phyloP scores from a whole-genome alignment of 2,113 vertebrate genomes.

The Megalops atlanticus region DNA sequence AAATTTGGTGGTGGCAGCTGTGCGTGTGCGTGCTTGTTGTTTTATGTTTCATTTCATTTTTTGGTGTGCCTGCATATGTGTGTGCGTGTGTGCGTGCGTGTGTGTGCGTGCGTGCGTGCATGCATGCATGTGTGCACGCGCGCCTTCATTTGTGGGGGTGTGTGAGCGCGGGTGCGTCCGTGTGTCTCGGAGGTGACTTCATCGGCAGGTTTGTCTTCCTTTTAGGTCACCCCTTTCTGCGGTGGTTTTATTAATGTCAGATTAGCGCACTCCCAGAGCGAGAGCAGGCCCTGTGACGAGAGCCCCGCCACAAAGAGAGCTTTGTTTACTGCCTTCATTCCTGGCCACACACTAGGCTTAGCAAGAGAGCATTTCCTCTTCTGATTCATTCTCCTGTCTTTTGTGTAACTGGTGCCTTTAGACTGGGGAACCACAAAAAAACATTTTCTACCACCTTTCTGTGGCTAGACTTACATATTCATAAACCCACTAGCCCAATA shows the following conservation, averaged over 20 bases:
- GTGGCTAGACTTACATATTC: constrained; percentile 10
- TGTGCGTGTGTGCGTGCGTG: background rate
- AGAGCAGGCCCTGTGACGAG: constrained; percentile 30
- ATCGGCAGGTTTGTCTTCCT: constrained; percentile 29
- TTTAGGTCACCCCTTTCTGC: constrained; percentile 38
- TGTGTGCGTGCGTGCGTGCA: background rate
- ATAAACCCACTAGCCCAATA: background rate
- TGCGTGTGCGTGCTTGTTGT: background rate
- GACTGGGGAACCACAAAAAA: constrained; percentile 47
- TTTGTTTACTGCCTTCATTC: constrained; percentile 69
- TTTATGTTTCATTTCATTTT: too few species aligned
- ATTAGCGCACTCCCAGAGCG: constrained; percentile 30
- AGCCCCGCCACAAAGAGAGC: constrained; percentile 61
- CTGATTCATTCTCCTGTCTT: constrained; percentile 62
- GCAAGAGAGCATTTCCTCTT: constrained; percentile 71
- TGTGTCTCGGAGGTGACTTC: constrained; percentile 1
- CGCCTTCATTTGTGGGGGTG: background rate
- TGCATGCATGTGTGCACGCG: background rate
- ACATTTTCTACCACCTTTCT: constrained; percentile 31
- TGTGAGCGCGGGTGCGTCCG: background rate
- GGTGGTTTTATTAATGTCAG: constrained; percentile 44
- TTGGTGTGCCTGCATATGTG: background rate
- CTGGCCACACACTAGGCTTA: constrained; percentile 68
- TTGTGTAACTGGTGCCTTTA: constrained; percentile 60
- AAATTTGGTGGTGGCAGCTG: too few species aligned